These are phyloP conservation scores for Scomberomorus guttatus DNA, from an alignment of 2,797 vertebrate species.

Conservation along the genomic window DNA sequence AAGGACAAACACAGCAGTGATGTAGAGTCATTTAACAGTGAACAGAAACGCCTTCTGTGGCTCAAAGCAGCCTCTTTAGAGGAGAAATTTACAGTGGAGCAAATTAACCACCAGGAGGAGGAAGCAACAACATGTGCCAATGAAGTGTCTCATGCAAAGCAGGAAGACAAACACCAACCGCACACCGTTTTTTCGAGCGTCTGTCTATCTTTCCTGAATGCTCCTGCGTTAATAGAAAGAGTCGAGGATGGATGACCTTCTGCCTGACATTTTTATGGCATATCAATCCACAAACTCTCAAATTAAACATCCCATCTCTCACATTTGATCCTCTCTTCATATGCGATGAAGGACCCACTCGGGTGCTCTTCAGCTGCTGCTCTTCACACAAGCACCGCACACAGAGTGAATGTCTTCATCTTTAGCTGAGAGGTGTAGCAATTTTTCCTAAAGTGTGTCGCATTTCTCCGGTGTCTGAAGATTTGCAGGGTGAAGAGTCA, in stretches of 20 bases:
- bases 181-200: conserved; percentile 12
- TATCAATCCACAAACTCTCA: conserved; percentile 40
- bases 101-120: conserved; percentile 47
- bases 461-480: background rate
- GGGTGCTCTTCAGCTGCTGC: conserved; percentile 69
- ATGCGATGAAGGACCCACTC: conserved; percentile 70
- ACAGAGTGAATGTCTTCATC: conserved; percentile 14
- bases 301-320: conserved; percentile 50
- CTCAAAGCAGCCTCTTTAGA: conserved; percentile 10
- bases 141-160: background rate
- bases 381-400: conserved; percentile 37
- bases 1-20: conserved; percentile 18
- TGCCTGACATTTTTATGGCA: conserved; percentile 54
- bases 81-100: conserved; percentile 27
- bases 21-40: conserved; percentile 6
- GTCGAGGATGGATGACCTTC: conserved; percentile 43
- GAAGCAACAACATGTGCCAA: conserved; percentile 28
- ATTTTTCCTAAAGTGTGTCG: background rate
- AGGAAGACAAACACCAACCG: conserved; percentile 34
- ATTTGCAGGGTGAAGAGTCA: background rate
- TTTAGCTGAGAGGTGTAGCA: background rate
- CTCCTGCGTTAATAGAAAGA: conserved; percentile 34
- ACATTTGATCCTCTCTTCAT: conserved; percentile 31
- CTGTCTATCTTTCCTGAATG: conserved; percentile 32
- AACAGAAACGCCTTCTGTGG: conserved; percentile 15